Conservation (phyloP, 2,113 vertebrate species). For the Alligator sinensis region DNA sequence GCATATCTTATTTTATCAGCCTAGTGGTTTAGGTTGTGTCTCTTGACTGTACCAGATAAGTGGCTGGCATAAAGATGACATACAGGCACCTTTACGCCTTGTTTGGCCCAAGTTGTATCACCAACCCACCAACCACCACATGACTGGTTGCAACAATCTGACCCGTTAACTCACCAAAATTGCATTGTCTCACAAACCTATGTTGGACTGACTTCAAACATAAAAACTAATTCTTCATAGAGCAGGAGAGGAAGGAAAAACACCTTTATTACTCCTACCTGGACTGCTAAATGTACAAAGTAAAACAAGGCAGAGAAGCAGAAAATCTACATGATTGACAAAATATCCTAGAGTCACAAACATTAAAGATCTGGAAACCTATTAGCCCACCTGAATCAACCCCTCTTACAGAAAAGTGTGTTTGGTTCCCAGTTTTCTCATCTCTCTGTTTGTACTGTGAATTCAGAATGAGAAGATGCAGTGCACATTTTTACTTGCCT, state of each 20-base stretch:
- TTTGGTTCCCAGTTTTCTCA: background rate
- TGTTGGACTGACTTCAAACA: background rate
- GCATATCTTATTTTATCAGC: background rate
- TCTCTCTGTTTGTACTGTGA: background rate
- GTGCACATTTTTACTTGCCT: conserved; percentile 76
- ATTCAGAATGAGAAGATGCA: background rate
- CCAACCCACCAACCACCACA: background rate
- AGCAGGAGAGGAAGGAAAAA: background rate
- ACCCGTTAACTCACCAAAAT: background rate
- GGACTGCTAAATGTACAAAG: background rate
- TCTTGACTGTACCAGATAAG: background rate
- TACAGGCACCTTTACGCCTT: background rate
- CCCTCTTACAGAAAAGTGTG: background rate
- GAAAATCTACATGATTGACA: background rate
- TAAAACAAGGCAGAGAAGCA: background rate
- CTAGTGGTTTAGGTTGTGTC: background rate
- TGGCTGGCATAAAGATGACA: background rate
- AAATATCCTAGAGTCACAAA: background rate
- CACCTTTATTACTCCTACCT: background rate
- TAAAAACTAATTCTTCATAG: background rate
- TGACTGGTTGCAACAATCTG: background rate
- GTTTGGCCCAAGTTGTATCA: background rate
- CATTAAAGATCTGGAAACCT: background rate
- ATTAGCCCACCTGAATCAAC: background rate
- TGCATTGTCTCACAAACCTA: background rate